These are phyloP conservation scores for Emydoidea blandingii DNA, from an alignment of 2,797 vertebrate genomes.

Conservation along the genomic window DNA sequence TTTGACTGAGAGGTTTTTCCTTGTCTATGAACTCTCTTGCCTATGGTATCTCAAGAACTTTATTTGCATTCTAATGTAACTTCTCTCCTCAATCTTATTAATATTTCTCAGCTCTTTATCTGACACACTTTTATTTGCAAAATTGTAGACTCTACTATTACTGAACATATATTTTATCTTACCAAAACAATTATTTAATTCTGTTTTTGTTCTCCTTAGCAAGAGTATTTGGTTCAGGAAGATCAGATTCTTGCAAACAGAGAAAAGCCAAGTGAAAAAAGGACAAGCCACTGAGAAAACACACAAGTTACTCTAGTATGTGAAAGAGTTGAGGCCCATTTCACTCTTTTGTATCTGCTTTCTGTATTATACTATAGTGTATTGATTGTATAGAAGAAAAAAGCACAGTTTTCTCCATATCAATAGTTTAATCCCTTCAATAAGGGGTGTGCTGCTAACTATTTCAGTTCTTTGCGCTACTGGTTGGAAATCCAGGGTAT, in stretches of 20 bases:
- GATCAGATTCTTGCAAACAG: background rate
- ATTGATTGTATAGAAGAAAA: slow-evolving; percentile 44
- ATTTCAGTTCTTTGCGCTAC: slow-evolving; percentile 26
- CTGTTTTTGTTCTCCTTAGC: background rate
- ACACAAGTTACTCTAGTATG: background rate
- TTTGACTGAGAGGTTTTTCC: background rate
- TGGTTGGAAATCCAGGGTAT: slow-evolving; percentile 22
- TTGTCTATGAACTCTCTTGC: background rate
- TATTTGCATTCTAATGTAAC: background rate
- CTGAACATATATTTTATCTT: background rate
- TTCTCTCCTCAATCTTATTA: background rate
- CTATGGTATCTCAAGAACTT: rapidly evolving
- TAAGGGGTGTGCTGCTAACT: slow-evolving; percentile 23
- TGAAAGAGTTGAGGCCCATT: background rate
- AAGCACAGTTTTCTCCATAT: slow-evolving; percentile 36
- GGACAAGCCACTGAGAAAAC: background rate
- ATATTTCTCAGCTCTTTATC: background rate
- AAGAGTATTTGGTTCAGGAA: background rate
- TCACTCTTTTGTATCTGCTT: slow-evolving; percentile 31
- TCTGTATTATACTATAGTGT: slow-evolving; percentile 12
- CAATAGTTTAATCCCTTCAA: slow-evolving; percentile 54
- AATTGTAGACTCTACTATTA: background rate
- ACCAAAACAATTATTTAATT: background rate
- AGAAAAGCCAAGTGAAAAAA: background rate
- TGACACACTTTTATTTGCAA: background rate